These are phyloP conservation scores for Coendou prehensilis DNA, from an alignment of 2,797 vertebrate genomes.

Conservation along the genomic window DNA sequence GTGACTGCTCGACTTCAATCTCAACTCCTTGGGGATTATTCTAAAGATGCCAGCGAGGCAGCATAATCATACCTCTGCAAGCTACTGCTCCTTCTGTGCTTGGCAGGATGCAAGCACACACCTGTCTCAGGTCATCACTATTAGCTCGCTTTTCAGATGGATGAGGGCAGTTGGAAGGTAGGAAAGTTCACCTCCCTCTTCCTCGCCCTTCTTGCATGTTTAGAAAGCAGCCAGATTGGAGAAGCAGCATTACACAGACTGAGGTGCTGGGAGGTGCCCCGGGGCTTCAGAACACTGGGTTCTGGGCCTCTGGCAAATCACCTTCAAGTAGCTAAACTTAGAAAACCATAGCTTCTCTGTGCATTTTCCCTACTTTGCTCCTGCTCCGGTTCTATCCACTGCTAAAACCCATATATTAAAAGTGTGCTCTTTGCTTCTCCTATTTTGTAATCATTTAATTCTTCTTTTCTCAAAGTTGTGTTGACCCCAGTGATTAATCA, in stretches of 20 bases:
- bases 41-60: background rate
- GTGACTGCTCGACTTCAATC: slow-evolving; percentile 5
- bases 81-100: background rate
- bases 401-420: background rate
- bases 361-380: background rate
- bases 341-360: background rate
- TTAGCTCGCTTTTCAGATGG: background rate
- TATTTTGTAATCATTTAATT: background rate
- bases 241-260: background rate
- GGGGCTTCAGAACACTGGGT: background rate
- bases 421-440: background rate
- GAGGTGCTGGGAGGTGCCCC: background rate
- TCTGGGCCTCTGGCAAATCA: slow-evolving; percentile 33
- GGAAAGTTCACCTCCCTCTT: background rate
- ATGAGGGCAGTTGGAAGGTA: background rate
- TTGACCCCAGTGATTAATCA: background rate
- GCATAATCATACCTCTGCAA: slow-evolving; percentile 38
- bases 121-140: background rate
- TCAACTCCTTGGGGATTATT: slow-evolving; percentile 63
- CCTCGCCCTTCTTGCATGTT: background rate
- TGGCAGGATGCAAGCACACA: background rate
- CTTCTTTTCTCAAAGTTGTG: background rate
- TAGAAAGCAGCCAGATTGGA: background rate
- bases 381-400: background rate
- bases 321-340: slow-evolving; percentile 63